A percentile compares a stretch with the other conserved stretches of the same genome.
phyloP scores from a whole-genome alignment of 2,113 vertebrate species.

The Geococcyx californianus region DNA sequence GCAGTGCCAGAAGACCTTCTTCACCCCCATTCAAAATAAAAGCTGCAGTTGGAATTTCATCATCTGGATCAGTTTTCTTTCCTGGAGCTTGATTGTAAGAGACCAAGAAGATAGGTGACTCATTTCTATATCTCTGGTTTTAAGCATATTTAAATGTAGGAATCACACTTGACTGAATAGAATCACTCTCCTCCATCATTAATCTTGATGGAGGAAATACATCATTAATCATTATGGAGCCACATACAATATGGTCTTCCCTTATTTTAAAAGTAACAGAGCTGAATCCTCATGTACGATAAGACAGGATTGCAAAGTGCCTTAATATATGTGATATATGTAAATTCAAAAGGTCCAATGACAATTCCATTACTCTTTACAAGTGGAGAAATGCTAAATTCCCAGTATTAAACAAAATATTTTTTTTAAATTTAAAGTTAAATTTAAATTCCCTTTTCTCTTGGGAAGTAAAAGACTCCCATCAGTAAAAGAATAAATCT shows the following conservation, averaged over 20 bases:
- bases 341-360: not conserved
- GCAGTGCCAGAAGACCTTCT: not conserved
- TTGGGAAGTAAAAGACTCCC: not conserved
- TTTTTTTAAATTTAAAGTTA: not conserved
- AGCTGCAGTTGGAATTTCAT: not conserved
- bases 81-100: not conserved
- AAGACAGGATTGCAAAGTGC: not conserved
- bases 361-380: not conserved
- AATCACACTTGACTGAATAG: not conserved
- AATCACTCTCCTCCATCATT: not conserved
- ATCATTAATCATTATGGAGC: not conserved
- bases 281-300: not conserved
- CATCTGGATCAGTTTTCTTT: not conserved
- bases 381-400: not conserved
- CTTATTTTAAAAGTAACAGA: not conserved
- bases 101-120: not conserved
- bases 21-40: not conserved
- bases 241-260: not conserved
- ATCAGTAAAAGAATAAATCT: not conserved
- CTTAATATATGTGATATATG: rapidly evolving
- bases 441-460: not conserved
- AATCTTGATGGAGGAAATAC: not conserved
- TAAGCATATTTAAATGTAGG: not conserved
- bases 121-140: not conserved
- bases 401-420: not conserved